Conservation (phyloP, 2,797 vertebrate species). For the Acipenser oxyrinchus region DNA sequence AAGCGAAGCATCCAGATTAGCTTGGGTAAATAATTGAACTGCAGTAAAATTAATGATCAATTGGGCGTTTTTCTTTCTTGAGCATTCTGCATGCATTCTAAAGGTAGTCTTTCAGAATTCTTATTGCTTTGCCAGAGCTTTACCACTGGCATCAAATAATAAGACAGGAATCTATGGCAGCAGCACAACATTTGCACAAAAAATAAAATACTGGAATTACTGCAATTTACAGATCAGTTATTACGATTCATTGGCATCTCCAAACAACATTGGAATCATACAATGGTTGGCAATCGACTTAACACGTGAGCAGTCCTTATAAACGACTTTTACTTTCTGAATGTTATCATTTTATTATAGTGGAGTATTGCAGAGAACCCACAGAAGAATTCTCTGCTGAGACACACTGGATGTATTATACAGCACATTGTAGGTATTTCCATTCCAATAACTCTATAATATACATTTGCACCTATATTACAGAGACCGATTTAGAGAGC, state of each 20-base stretch:
- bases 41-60: no score
- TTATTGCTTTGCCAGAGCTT: no score
- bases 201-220: neutral
- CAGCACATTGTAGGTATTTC: slow-evolving; percentile 15
- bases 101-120: no score
- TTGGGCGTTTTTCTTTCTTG: no score
- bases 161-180: no score
- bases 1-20: no score
- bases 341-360: slow-evolving; percentile 1
- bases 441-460: slow-evolving; percentile 24
- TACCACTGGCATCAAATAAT: no score
- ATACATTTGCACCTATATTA: neutral
- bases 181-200: no score
- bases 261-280: slow-evolving; percentile 4
- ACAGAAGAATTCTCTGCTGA: neutral
- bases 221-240: slow-evolving; percentile 2
- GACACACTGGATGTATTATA: slow-evolving; percentile 2
- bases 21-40: no score
- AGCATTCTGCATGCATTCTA: no score
- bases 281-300: slow-evolving; percentile 1
- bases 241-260: slow-evolving; percentile 6
- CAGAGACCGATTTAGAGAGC: no score
- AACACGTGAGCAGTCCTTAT: neutral
- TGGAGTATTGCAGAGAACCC: neutral
- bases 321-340: slow-evolving; percentile 33